Evolutionary conservation across 92 coral and sea anemone genomes (phyloP), one percentile per base, ranked within the genome.

Genomic region (Metridium senile): DNA sequence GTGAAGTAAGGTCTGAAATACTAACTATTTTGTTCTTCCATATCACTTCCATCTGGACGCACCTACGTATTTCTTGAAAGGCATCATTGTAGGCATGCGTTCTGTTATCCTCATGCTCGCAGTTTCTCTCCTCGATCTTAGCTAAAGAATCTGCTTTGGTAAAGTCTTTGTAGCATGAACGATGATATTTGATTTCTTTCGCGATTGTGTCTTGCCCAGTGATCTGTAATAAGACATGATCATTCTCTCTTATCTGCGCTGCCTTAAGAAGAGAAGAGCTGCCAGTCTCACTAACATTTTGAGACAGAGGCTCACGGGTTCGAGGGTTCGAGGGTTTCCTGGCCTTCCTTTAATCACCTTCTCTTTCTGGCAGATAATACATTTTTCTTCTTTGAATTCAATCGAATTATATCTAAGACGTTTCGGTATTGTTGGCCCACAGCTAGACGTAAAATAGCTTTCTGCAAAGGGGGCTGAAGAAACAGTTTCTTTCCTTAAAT

Each of bases 101-200:
- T 30, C 57, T 26, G 34, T 25, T 46, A 66, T 86, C 90, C 72
- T 86, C 90, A 22, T 74, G 51, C 52, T 70, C 58, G 46, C 90
- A 86, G 68, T 84, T 84, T 56, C 76, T n/a, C 63, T 72, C 83
- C 64, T 84, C 88, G 34, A 77, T 62, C 78, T 69, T 83, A 47
- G 82, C 70, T 35, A 83, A 72, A 25, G 63, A 54, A 2, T 63
- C 82, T 75, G 58, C 20, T 6, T 72, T 76, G 52, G 68, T 77
- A 35, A 69, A 84, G 35, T 84, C 79, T 27, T 62, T 68, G 71
- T 78, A 84, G 58, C 89, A 72, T 59, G 84, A 62, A 34, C 79
- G n/a, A n/a, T n/a, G n/a, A n/a, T n/a, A n/a, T n/a, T n/a, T n/a
- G n/a, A n/a, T n/a, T n/a, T n/a, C n/a, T 64, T 62, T 67, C 28